Evolutionary conservation across 2,113 vertebrate genomes (phyloP).

Genomic region (Phyllopteryx taeniolatus): DNA sequence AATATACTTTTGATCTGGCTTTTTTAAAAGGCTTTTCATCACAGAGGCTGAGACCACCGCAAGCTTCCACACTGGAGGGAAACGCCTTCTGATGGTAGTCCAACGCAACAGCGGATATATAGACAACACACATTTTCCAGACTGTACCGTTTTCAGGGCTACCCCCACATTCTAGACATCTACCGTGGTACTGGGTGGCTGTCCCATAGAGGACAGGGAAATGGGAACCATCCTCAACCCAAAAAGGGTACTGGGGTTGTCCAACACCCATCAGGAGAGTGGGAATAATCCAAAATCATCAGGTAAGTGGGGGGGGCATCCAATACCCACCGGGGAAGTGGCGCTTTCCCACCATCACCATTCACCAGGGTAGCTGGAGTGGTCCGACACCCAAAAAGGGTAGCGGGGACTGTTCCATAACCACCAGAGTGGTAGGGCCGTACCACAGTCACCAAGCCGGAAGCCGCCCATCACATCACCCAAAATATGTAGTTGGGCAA

Average conservation of each 20-base stretch:
- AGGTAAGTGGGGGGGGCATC: background rate
- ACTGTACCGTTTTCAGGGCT: conserved; percentile 37
- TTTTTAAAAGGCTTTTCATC: conserved; percentile 73
- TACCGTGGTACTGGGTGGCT: no score
- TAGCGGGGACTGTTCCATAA: background rate
- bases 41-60: conserved; percentile 51
- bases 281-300: background rate
- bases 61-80: conserved; percentile 34
- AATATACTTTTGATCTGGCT: conserved; percentile 82
- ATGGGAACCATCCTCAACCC: background rate
- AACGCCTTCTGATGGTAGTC: conserved; percentile 39
- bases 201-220: background rate
- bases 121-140: conserved; percentile 3
- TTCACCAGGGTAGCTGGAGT: background rate
- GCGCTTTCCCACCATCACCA: background rate
- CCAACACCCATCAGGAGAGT: background rate
- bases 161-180: background rate
- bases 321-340: background rate
- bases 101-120: conserved; percentile 34
- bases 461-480: no score
- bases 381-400: background rate
- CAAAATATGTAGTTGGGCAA: no score
- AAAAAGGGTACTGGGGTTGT: background rate
- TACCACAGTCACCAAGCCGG: no score
- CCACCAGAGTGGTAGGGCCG: no score